A percentile compares a stretch with the other conserved stretches of the same genome.
Evolutionary conservation across 1,140 invertebrate genomes (phyloP).

Genomic region (Philopotamus ludificatus): DNA sequence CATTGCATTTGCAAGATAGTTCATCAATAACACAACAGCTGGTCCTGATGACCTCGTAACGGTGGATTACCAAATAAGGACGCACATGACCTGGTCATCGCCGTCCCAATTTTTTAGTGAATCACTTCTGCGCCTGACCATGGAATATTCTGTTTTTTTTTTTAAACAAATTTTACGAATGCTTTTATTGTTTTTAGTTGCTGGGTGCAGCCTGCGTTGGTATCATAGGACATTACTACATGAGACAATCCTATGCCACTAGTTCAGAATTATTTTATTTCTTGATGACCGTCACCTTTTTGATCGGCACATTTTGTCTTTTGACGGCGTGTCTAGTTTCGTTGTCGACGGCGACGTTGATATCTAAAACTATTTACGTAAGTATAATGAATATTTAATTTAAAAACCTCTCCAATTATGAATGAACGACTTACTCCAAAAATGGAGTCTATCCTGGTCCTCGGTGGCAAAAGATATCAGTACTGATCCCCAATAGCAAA

Average conservation of each 20-base stretch:
- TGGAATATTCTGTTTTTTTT: too few species aligned
- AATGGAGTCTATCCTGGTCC: too few species aligned
- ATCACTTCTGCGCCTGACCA: not conserved
- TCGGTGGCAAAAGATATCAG: too few species aligned
- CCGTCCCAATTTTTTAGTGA: too few species aligned
- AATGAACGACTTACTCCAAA: not conserved
- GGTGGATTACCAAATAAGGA: constrained; percentile 17
- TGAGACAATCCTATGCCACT: constrained; percentile 44
- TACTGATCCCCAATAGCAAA: too few species aligned
- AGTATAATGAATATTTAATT: constrained; percentile 53
- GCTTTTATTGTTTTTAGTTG: constrained; percentile 58
- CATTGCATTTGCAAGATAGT: not conserved
- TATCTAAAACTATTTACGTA: constrained; percentile 82
- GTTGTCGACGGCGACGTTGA: constrained; percentile 72
- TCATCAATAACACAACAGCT: too few species aligned
- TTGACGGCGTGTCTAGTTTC: constrained; percentile 72
- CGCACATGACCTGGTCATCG: not conserved
- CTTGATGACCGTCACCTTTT: constrained; percentile 68
- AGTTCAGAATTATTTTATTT: constrained; percentile 71
- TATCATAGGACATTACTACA: constrained; percentile 64
- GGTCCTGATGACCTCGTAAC: not conserved
- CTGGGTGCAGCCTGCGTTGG: constrained; percentile 71
- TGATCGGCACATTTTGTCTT: constrained; percentile 74
- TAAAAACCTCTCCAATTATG: not conserved
- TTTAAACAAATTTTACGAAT: not conserved